phyloP scores from a whole-genome alignment of 2,888 invertebrate genomes.

The Phengaris alcon region DNA sequence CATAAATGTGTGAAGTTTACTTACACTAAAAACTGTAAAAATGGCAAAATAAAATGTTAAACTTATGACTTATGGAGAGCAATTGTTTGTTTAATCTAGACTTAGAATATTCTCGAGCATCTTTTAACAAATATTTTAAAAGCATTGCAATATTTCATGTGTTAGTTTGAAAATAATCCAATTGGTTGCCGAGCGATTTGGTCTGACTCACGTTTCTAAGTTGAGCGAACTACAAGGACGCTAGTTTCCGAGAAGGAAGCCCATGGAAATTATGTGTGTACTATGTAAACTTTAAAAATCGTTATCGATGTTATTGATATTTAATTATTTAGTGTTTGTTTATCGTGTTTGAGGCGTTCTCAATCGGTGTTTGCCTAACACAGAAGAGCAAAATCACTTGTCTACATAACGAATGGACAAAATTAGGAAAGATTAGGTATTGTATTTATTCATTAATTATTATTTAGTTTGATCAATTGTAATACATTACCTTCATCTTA shows the following conservation, averaged over 20 bases:
- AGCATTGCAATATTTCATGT: constrained; percentile 30
- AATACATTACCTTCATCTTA: no score
- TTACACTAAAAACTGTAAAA: neutral
- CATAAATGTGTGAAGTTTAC: neutral
- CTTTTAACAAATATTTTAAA: constrained; percentile 28
- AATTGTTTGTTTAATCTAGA: constrained; percentile 21
- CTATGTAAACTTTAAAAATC: constrained; percentile 38
- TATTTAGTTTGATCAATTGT: no score
- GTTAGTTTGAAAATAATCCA: constrained; percentile 22
- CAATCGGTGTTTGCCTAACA: no score
- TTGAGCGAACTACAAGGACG: constrained; percentile 66
- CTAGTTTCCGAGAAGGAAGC: constrained; percentile 58
- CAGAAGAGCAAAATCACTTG: no score
- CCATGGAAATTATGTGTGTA: constrained; percentile 42
- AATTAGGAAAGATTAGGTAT: no score
- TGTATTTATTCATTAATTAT: no score
- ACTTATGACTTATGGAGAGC: neutral
- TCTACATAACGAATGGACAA: no score
- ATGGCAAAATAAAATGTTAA: constrained; percentile 5
- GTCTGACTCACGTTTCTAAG: constrained; percentile 64
- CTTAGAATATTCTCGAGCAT: neutral
- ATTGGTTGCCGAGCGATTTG: constrained; percentile 56
- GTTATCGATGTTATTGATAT: constrained; percentile 22
- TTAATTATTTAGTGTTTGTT: constrained; percentile 7
- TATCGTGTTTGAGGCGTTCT: neutral